A percentile compares a stretch with the other conserved stretches of the same genome.
phyloP scores from a whole-genome alignment of 1,140 invertebrate species.

The Pemphigus obesinymphae region DNA sequence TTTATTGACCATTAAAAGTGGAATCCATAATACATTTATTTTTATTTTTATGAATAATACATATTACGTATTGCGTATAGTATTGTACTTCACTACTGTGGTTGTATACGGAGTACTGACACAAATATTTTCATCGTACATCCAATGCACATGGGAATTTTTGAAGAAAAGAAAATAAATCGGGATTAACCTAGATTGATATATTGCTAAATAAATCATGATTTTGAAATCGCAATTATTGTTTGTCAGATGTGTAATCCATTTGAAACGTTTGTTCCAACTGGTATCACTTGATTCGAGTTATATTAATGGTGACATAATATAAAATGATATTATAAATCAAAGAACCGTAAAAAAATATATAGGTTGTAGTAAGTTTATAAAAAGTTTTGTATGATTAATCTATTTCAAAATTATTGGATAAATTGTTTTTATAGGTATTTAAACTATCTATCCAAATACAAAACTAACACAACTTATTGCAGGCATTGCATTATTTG shows the following conservation, averaged over 20 bases:
- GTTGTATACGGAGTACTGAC: not conserved
- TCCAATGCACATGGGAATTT: not conserved
- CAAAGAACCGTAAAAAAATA: not conserved
- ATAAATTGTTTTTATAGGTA: no score
- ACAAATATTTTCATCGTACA: not conserved
- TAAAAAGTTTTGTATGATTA: no score
- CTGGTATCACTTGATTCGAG: not conserved
- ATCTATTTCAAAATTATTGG: no score
- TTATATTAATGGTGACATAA: not conserved
- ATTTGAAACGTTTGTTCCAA: not conserved
- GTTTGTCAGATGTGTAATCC: not conserved
- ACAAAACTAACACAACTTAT: no score
- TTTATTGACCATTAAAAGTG: not conserved
- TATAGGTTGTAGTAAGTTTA: no score
- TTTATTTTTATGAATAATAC: constrained; percentile 6
- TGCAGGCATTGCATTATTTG: no score
- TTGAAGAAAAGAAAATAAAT: not conserved
- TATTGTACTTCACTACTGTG: not conserved
- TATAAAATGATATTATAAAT: not conserved
- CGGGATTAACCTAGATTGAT: not conserved
- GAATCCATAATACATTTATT: not conserved
- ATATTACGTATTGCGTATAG: not conserved
- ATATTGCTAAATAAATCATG: not conserved
- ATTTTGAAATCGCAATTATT: not conserved
- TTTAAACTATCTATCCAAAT: no score